These are phyloP conservation scores for Ifrita kowaldi DNA, from an alignment of 2,113 vertebrate species.

Conservation along the genomic window DNA sequence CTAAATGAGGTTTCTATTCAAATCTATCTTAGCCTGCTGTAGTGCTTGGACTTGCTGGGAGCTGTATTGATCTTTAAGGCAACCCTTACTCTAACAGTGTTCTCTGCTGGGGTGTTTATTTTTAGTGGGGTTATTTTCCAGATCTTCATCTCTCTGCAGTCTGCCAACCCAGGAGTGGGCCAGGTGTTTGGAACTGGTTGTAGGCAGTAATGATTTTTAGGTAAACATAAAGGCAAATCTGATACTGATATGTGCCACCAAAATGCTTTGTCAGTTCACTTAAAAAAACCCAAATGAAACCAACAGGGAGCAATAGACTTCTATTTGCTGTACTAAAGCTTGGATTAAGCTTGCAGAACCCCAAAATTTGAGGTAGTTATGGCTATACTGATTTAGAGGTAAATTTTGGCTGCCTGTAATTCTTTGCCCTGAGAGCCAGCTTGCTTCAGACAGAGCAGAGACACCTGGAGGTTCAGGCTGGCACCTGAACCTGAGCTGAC, in stretches of 20 bases:
- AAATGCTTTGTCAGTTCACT: background rate
- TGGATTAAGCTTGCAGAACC: background rate
- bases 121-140: background rate
- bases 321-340: background rate
- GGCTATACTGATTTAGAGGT: background rate
- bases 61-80: background rate
- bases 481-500: background rate
- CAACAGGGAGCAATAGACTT: background rate
- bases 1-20: background rate
- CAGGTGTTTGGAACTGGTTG: background rate
- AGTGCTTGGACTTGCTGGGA: background rate
- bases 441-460: background rate
- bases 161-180: background rate
- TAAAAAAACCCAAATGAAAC: background rate
- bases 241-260: background rate
- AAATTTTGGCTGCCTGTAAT: background rate
- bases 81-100: background rate
- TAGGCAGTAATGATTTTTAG: background rate
- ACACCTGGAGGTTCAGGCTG: background rate
- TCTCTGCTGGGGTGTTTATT: background rate
- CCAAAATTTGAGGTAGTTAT: background rate
- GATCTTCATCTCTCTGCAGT: background rate
- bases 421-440: background rate
- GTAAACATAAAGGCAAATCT: background rate
- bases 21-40: background rate